A percentile compares a stretch with the other conserved stretches of the same genome.
phyloP scores from a whole-genome alignment of 1,140 invertebrate genomes.

The Globodera rostochiensis region DNA sequence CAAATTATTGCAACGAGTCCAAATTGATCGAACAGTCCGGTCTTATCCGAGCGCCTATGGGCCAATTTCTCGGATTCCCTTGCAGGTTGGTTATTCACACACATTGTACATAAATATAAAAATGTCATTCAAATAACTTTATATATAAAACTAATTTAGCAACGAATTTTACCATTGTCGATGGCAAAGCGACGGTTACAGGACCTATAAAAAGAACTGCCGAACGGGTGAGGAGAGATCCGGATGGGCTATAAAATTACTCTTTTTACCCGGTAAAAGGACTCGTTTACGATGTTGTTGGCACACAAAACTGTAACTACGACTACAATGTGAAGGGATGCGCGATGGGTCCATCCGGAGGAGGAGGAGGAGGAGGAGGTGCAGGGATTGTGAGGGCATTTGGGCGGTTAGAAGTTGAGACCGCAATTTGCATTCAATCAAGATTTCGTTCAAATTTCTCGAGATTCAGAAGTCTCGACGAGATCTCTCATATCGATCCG shows the following conservation, averaged over 20 bases:
- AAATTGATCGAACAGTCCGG: constrained; percentile 45
- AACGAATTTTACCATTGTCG: constrained; percentile 64
- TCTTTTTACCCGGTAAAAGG: constrained; percentile 35
- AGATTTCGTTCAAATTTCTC: no score
- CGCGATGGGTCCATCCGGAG: constrained; percentile 38
- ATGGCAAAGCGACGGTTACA: constrained; percentile 61
- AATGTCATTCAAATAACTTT: neutral
- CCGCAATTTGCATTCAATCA: no score
- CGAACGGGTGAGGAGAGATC: constrained; percentile 40
- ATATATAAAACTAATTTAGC: constrained; percentile 12
- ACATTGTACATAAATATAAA: neutral
- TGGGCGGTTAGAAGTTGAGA: no score
- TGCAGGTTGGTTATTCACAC: constrained; percentile 36
- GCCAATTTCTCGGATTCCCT: constrained; percentile 61
- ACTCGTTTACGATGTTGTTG: constrained; percentile 59
- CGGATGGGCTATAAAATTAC: constrained; percentile 4
- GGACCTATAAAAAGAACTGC: constrained; percentile 61
- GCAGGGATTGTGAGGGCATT: neutral
- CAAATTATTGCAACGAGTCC: constrained; percentile 58
- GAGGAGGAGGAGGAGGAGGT: neutral
- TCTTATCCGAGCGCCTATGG: constrained; percentile 49
- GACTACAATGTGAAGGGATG: constrained; percentile 65
- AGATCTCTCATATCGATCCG: neutral
- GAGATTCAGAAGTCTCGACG: neutral
- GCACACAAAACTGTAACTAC: constrained; percentile 65